Conservation (phyloP, 2,888 invertebrate species). For the Apocheima hispidaria region DNA sequence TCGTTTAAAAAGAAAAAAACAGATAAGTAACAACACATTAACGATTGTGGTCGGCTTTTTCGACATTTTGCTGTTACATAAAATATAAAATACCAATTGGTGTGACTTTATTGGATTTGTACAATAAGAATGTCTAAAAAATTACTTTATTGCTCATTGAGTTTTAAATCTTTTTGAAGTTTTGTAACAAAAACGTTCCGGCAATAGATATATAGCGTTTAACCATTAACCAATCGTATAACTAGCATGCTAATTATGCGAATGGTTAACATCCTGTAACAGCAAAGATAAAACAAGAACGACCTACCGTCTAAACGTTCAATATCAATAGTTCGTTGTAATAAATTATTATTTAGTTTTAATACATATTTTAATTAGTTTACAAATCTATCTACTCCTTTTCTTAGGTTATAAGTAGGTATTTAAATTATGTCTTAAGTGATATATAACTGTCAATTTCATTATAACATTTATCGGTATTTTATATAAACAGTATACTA, state of each 20-base stretch:
- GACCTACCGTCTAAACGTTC: slow-evolving; percentile 48
- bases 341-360: slow-evolving; percentile 65
- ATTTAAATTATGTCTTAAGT: slow-evolving; percentile 35
- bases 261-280: slow-evolving; percentile 3
- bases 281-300: slow-evolving; percentile 5
- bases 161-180: no score
- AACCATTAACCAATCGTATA: neutral
- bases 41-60: slow-evolving; percentile 4
- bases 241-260: neutral
- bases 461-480: slow-evolving; percentile 25
- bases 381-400: slow-evolving; percentile 70
- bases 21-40: slow-evolving; percentile 37
- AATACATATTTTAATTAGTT: slow-evolving; percentile 47
- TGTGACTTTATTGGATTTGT: no score
- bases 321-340: slow-evolving; percentile 80
- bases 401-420: slow-evolving; percentile 46
- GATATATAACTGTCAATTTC: slow-evolving; percentile 50
- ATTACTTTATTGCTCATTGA: no score
- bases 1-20: slow-evolving; percentile 18
- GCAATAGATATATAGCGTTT: no score
- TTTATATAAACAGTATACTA: slow-evolving; percentile 28
- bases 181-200: no score
- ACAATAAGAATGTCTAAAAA: no score
- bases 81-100: no score
- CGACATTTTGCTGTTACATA: neutral